Percentiles rank a stretch among this genome's conserved stretches.
Conservation (phyloP, 53 echinoderm and acorn worm species). For the Arbacia lixula region DNA sequence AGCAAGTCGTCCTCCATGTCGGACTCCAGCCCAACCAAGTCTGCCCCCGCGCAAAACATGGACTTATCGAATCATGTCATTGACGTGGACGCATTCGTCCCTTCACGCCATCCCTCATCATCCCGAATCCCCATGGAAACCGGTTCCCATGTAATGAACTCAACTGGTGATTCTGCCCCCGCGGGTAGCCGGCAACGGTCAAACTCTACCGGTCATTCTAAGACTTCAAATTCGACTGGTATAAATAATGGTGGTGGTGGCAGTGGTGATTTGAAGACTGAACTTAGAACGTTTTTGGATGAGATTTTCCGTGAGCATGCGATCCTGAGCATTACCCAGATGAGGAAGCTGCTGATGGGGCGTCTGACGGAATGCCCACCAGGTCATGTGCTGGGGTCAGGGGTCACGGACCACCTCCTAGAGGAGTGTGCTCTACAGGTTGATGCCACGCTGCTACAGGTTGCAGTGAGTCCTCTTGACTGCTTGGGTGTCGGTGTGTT, state of each 20-base stretch:
- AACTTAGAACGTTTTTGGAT: slow-evolving; percentile 69
- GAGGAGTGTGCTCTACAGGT: slow-evolving; percentile 78
- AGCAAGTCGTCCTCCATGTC: slow-evolving; percentile 65
- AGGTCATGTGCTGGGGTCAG: slow-evolving; percentile 69
- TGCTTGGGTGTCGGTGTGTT: no score
- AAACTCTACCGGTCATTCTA: slow-evolving; percentile 6
- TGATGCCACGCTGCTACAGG: slow-evolving; percentile 72
- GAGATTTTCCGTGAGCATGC: slow-evolving; percentile 70
- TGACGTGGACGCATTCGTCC: slow-evolving; percentile 19
- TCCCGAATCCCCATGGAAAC: slow-evolving; percentile 44
- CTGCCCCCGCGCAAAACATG: background rate
- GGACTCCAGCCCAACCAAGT: slow-evolving; percentile 39
- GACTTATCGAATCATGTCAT: slow-evolving; percentile 34
- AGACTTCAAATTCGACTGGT: background rate
- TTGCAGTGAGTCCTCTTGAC: slow-evolving; percentile 93
- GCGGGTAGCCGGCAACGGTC: slow-evolving; percentile 4
- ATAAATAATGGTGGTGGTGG: background rate
- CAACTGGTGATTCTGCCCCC: background rate
- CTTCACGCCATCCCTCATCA: slow-evolving; percentile 18
- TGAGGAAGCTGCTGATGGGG: slow-evolving; percentile 69
- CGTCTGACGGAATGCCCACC: slow-evolving; percentile 72
- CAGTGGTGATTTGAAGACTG: slow-evolving; percentile 43
- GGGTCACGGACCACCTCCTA: slow-evolving; percentile 77
- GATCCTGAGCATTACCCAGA: slow-evolving; percentile 71
- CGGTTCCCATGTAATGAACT: background rate